A percentile compares a stretch with the other conserved stretches of the same genome.
Evolutionary conservation across 2,797 vertebrate genomes (phyloP).

Genomic region (Sebastes hubbsi): DNA sequence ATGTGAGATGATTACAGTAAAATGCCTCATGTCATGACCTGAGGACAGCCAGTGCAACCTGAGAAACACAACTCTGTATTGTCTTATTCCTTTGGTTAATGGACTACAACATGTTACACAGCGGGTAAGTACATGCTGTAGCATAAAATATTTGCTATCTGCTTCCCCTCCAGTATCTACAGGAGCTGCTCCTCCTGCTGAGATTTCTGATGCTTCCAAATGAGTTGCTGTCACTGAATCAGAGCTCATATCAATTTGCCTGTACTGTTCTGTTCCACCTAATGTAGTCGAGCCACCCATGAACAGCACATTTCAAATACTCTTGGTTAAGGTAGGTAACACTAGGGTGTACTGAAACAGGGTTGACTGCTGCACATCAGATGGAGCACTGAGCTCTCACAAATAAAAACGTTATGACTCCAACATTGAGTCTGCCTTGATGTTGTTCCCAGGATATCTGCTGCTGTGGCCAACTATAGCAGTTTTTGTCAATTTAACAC

Average conservation of each 20-base stretch:
- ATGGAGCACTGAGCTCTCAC: not conserved
- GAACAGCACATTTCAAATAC: not conserved
- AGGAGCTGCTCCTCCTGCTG: conserved; percentile 1
- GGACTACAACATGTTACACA: not conserved
- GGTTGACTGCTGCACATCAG: not conserved
- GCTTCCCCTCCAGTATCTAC: not conserved
- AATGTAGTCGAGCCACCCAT: not conserved
- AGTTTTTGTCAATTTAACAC: not conserved
- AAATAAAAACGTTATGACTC: not conserved
- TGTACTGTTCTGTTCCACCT: not conserved
- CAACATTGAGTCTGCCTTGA: not conserved
- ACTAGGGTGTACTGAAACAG: no score
- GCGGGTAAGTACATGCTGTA: not conserved
- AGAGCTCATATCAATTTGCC: not conserved
- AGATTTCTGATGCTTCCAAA: not conserved
- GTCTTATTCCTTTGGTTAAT: not conserved
- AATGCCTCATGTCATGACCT: no score
- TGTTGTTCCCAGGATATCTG: not conserved
- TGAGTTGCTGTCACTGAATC: not conserved
- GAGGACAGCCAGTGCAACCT: no score
- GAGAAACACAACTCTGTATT: no score
- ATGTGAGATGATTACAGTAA: no score
- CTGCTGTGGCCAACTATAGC: not conserved
- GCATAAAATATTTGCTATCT: not conserved
- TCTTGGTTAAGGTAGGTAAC: no score